Base-by-base conservation (phyloP, 2,888 invertebrate genomes). In the Pogonocherus hispidulus region DNA sequence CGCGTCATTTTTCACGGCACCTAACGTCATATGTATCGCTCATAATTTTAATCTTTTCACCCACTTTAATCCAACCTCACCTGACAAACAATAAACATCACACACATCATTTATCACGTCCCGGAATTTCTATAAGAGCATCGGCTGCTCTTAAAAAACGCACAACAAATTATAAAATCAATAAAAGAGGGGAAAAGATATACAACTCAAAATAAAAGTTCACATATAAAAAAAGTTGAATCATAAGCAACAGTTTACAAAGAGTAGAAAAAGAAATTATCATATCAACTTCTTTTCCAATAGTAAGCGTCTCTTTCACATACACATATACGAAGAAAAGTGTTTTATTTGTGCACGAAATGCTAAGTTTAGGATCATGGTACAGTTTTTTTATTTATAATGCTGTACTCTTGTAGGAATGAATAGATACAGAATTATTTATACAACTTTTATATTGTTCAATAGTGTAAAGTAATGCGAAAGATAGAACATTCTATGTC, bases 41-140 rank as follows among this genome's bases (percentile, higher is more conserved):
- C 62, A 37, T 49, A 56, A 37, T 51, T 62, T 62, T 62, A 51
- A 62, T 62, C 32, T 62, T 62, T 62, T 62, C 51, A 51, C 37
- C 62, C 62, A 51, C 62, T 62, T 62, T 37, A 18, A 19, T 62
- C 27, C 62, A 51, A 37, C 32, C 51, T 62, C 51, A 62, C 62
- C 32, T 62, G 62, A 62, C 62, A 51, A 35, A 49, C 51, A 37
- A 18, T 62, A 46, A 51, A 51, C 35, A 51, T 62, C 62, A 37
- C 62, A 62, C 20, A 16, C 14, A 37, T 16, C 62, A 62, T 62
- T 62, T 27, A 62, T 62, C 62, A 62, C 22, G n/a, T 6, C 49
- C 18, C 27, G 18, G 35, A 22, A 37, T 37, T 27, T 37, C 37
- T 55, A 41, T 37, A 19, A 55, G n/a, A 27, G 22, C 14, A 9